A percentile compares a stretch with the other conserved stretches of the same genome.
phyloP scores from a whole-genome alignment of 2,888 invertebrate genomes.

The Cheilosia vernalis region DNA sequence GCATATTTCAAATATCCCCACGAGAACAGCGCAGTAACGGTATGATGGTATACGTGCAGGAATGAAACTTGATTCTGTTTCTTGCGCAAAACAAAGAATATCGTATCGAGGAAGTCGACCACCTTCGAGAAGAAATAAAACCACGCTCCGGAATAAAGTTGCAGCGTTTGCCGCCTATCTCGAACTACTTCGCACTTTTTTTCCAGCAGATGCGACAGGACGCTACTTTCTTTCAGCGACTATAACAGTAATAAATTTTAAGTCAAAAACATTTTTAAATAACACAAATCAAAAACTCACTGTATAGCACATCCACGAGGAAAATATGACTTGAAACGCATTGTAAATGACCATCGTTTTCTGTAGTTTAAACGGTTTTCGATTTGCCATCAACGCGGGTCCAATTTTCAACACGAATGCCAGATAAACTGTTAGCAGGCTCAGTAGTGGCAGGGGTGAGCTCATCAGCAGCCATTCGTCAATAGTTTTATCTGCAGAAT shows the following conservation, averaged over 20 bases:
- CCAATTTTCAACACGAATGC: slow-evolving; percentile 90
- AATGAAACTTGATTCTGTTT: slow-evolving; percentile 94
- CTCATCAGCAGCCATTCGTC: slow-evolving; percentile 92
- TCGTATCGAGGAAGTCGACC: slow-evolving; percentile 90
- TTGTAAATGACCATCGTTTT: slow-evolving; percentile 91
- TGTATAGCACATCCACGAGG: slow-evolving; percentile 87
- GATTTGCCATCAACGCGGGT: slow-evolving; percentile 90
- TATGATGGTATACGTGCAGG: slow-evolving; percentile 95
- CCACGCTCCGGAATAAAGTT: slow-evolving; percentile 86
- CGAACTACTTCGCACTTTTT: slow-evolving; percentile 81
- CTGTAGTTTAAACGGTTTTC: slow-evolving; percentile 89
- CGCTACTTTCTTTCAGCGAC: slow-evolving; percentile 80
- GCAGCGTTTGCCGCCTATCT: slow-evolving; percentile 84
- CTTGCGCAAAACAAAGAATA: slow-evolving; percentile 95
- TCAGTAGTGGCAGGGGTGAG: slow-evolving; percentile 88
- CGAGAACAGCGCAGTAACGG: slow-evolving; percentile 90
- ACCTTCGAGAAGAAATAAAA: slow-evolving; percentile 92
- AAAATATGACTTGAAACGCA: slow-evolving; percentile 93
- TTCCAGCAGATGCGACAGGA: slow-evolving; percentile 79
- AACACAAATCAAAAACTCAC: slow-evolving; percentile 77
- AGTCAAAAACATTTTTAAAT: too few species aligned
- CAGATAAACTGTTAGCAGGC: slow-evolving; percentile 87
- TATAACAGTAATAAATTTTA: slow-evolving; percentile 46
- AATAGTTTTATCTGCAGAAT: slow-evolving; percentile 88
- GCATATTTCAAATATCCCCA: slow-evolving; percentile 92